A percentile compares a stretch with the other conserved stretches of the same genome.
Conservation (phyloP, 2,797 vertebrate species). For the Tangara arthus region DNA sequence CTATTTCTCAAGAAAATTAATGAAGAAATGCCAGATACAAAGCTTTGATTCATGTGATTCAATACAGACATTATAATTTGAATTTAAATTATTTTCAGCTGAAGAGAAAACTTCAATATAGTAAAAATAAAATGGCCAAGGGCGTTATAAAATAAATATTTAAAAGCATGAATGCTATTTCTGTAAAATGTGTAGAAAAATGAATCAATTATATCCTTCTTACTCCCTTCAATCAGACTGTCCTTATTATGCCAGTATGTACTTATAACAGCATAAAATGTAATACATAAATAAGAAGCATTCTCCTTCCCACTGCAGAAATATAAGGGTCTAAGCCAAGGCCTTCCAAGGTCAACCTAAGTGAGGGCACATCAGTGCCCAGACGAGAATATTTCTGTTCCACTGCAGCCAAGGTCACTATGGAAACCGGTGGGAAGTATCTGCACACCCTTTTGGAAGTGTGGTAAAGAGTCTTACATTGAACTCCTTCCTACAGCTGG, state of each 20-base stretch:
- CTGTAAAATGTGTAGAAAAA: background rate
- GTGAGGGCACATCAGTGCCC: background rate
- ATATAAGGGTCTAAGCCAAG: background rate
- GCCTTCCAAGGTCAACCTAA: background rate
- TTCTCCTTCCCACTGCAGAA: background rate
- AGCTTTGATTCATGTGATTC: background rate
- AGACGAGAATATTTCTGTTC: background rate
- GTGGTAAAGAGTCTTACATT: background rate
- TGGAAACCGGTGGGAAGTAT: background rate
- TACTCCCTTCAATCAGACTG: background rate
- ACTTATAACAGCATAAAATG: background rate
- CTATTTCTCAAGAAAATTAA: background rate
- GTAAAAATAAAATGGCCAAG: background rate
- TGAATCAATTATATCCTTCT: background rate
- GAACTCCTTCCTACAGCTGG: background rate
- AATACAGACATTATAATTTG: background rate
- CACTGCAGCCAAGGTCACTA: background rate
- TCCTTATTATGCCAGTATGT: background rate
- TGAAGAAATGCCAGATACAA: background rate
- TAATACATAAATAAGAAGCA: background rate
- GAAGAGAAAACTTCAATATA: background rate
- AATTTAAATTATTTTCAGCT: background rate
- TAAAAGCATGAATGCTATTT: background rate
- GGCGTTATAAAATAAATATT: background rate
- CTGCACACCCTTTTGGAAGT: background rate